A percentile compares a stretch with the other conserved stretches of the same genome.
Evolutionary conservation across 2,113 vertebrate species (phyloP).

Genomic region (Mesocricetus auratus): DNA sequence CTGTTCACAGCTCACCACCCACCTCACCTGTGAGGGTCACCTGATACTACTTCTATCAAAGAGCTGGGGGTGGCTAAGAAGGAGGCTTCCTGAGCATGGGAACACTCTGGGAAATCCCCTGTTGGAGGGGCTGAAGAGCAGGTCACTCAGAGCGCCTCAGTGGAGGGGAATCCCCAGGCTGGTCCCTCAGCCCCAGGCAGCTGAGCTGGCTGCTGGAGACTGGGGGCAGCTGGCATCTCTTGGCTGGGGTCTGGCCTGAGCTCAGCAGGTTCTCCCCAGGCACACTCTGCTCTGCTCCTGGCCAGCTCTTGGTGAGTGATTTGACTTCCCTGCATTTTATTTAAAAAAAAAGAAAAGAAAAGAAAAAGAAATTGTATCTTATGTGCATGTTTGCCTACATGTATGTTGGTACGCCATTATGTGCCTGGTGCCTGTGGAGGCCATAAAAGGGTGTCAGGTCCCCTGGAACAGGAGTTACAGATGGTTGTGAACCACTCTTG

Average conservation of each 20-base stretch:
- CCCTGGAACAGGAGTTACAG: neutral
- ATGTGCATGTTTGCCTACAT: neutral
- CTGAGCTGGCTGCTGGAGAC: slow-evolving; percentile 7
- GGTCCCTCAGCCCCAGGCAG: slow-evolving; percentile 59
- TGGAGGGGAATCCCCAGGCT: slow-evolving; percentile 73
- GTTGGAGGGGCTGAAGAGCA: slow-evolving; percentile 54
- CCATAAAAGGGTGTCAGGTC: neutral
- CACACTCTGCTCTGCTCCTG: neutral
- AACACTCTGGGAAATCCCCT: slow-evolving; percentile 78
- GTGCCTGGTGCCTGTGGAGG: neutral
- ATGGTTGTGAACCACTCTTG: neutral
- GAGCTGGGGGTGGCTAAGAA: slow-evolving; percentile 56
- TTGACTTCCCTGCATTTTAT: slow-evolving; percentile 24
- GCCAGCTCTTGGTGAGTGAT: neutral
- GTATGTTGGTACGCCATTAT: neutral
- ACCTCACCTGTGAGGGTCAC: slow-evolving; percentile 3
- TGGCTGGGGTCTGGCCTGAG: neutral
- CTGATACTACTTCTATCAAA: neutral
- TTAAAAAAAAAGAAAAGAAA: neutral
- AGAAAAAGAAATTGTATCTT: neutral
- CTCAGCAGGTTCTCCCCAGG: slow-evolving; percentile 12
- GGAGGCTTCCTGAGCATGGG: slow-evolving; percentile 63
- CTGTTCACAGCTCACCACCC: slow-evolving; percentile 3
- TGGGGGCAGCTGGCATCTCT: neutral
- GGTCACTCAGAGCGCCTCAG: slow-evolving; percentile 48